Evolutionary conservation across 1,140 invertebrate genomes (phyloP).

Genomic region (Coenobita brevimanus): DNA sequence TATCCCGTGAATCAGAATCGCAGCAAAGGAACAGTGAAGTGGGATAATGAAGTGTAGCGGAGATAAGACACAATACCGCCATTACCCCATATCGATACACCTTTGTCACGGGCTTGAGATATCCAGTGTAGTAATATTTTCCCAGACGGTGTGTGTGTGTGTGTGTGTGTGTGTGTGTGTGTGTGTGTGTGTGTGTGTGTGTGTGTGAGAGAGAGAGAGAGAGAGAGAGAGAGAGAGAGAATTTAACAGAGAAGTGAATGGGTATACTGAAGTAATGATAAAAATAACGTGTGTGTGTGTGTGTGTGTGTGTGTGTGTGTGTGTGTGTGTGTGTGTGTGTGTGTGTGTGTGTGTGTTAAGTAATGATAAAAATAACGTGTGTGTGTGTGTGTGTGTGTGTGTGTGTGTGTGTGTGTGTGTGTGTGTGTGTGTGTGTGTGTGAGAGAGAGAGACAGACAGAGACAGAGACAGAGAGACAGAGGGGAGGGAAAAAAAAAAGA

Average conservation of each 20-base stretch:
- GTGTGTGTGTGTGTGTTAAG: too few relatives aligned
- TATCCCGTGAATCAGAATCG: too few relatives aligned
- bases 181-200: too few relatives aligned
- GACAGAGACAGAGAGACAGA: slow-evolving; percentile 14
- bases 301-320: neutral
- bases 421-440: slow-evolving; percentile 6
- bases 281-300: neutral
- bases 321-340: neutral
- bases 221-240: neutral
- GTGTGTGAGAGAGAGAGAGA: neutral
- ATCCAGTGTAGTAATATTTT: too few relatives aligned
- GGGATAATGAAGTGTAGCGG: too few relatives aligned
- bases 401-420: neutral
- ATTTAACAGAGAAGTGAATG: neutral
- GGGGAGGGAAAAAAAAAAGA: neutral
- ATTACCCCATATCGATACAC: too few relatives aligned
- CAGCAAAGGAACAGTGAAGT: too few relatives aligned
- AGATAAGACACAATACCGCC: too few relatives aligned
- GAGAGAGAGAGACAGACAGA: slow-evolving; percentile 9
- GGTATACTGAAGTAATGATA: neutral
- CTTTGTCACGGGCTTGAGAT: too few relatives aligned
- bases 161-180: too few relatives aligned
- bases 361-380: neutral
- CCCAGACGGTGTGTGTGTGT: too few relatives aligned
- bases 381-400: neutral